Conservation (phyloP, 1,140 invertebrate species). For the Centruroides sculpturatus region DNA sequence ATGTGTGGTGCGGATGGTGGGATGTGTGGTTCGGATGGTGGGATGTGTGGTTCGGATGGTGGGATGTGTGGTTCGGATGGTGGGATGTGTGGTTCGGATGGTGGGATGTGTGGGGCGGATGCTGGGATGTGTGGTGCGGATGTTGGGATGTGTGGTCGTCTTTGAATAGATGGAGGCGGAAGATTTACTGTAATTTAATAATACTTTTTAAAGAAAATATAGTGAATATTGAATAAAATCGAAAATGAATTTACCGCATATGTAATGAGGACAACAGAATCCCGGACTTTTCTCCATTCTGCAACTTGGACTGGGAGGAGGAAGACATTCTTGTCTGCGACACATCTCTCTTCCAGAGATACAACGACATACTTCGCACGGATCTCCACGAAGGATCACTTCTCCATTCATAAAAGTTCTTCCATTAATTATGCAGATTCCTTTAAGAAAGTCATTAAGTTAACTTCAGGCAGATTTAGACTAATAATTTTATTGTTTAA, state of each 20-base stretch:
- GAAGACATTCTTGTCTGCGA: slow-evolving; percentile 35
- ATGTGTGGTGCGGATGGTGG: not conserved
- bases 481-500: too few species aligned
- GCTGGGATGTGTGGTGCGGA: not conserved
- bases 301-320: slow-evolving; percentile 33
- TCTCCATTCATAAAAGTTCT: slow-evolving; percentile 33
- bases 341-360: slow-evolving; percentile 36
- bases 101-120: not conserved
- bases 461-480: too few species aligned
- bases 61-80: not conserved
- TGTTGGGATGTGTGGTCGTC: too few species aligned
- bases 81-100: not conserved
- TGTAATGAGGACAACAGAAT: slow-evolving; percentile 35
- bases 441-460: slow-evolving; percentile 13
- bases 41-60: not conserved
- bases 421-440: slow-evolving; percentile 31
- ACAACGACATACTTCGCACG: slow-evolving; percentile 37
- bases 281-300: slow-evolving; percentile 21
- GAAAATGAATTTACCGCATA: slow-evolving; percentile 31
- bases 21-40: not conserved
- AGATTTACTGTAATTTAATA: too few species aligned
- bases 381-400: slow-evolving; percentile 28
- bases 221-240: too few species aligned
- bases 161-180: too few species aligned
- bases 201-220: too few species aligned